A percentile compares a stretch with the other conserved stretches of the same genome.
These are phyloP conservation scores for Urocitellus parryii DNA, from an alignment of 2,113 vertebrate genomes.

Conservation along the genomic window DNA sequence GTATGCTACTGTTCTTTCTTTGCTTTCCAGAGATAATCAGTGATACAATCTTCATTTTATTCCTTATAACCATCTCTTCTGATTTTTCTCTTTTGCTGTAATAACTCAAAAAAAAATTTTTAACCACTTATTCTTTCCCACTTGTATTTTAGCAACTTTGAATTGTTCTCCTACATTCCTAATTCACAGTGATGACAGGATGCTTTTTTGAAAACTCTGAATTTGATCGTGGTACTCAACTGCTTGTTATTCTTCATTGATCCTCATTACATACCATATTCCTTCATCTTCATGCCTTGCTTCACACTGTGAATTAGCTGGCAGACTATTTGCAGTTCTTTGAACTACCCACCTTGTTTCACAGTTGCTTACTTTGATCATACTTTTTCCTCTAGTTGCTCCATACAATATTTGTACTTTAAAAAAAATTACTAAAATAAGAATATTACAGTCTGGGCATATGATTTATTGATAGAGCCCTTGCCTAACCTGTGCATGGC, in stretches of 20 bases:
- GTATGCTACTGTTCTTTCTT: not conserved
- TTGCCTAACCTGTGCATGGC: no score
- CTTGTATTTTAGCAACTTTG: not conserved
- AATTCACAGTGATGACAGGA: not conserved
- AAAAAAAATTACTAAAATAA: not conserved
- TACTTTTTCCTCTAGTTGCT: not conserved
- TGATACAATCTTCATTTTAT: not conserved
- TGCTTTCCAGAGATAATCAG: not conserved
- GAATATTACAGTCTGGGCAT: not conserved
- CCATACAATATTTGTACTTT: not conserved
- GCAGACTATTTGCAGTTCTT: not conserved
- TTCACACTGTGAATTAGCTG: not conserved
- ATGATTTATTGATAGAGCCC: no score
- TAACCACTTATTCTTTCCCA: not conserved
- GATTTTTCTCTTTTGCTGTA: not conserved
- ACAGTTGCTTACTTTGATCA: not conserved
- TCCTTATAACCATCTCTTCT: not conserved
- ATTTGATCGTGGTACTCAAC: not conserved
- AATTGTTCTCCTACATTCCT: not conserved
- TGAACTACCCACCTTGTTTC: not conserved
- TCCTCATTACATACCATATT: not conserved
- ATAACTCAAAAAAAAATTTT: not conserved
- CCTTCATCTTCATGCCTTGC: not conserved
- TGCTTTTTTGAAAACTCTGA: slow-evolving; percentile 39
- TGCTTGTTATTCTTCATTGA: not conserved